Conservation (phyloP, 2,113 vertebrate genomes). For the Paraplagusia blochii region DNA sequence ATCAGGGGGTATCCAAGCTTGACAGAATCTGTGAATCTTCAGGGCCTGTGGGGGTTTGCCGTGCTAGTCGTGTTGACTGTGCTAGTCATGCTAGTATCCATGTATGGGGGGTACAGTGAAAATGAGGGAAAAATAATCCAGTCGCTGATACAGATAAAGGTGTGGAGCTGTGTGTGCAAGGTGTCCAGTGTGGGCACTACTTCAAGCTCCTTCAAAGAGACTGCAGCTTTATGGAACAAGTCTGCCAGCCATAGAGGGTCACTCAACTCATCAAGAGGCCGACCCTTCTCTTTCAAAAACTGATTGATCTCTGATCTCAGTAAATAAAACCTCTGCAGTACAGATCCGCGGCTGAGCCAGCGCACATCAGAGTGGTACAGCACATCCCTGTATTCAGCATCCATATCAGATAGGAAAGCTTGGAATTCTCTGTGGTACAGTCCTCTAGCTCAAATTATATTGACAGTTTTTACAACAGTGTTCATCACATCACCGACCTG, state of each 20-base stretch:
- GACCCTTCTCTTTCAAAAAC: slow-evolving; percentile 1
- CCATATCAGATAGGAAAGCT: slow-evolving; percentile 21
- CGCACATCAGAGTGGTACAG: slow-evolving; percentile 26
- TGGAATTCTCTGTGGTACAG: slow-evolving; percentile 3
- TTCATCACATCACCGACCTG: slow-evolving; percentile 13
- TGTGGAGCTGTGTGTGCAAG: too few species aligned
- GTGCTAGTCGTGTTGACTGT: too few species aligned
- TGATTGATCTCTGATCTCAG: slow-evolving; percentile 13
- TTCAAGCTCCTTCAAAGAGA: too few species aligned
- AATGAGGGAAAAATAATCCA: too few species aligned
- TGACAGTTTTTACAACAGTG: slow-evolving; percentile 11
- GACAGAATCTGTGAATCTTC: too few species aligned
- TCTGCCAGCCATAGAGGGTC: slow-evolving; percentile 19
- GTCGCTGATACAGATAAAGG: too few species aligned
- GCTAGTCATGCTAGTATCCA: too few species aligned
- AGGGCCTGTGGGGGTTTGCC: too few species aligned
- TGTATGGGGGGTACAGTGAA: too few species aligned
- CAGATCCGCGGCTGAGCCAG: slow-evolving; percentile 4
- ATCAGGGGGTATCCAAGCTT: too few species aligned
- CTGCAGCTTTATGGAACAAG: slow-evolving; percentile 18
- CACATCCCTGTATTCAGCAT: slow-evolving; percentile 2
- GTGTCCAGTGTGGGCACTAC: too few species aligned
- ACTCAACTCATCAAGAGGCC: slow-evolving; percentile 9
- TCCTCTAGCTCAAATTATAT: slow-evolving; percentile 8
- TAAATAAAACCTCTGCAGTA: slow-evolving; percentile 15